A percentile compares a stretch with the other conserved stretches of the same genome.
phyloP scores from a whole-genome alignment of 2,888 invertebrate species.

The Podabrus alpinus region DNA sequence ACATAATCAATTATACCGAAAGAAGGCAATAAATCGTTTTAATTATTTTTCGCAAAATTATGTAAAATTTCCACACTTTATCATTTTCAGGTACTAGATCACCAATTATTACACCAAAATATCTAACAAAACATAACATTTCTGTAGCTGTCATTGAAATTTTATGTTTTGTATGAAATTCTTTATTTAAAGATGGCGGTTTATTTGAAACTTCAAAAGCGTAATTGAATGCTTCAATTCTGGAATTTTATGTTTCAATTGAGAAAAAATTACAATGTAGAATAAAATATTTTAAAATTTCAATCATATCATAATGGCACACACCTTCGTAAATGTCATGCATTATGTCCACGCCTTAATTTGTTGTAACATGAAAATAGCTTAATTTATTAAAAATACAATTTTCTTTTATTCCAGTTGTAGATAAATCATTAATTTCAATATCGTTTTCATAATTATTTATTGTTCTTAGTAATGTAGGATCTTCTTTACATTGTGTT shows the following conservation, averaged over 20 bases:
- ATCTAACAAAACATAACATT: slow-evolving; percentile 34
- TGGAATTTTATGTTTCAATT: background rate
- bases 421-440: background rate
- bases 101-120: slow-evolving; percentile 35
- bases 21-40: too few species aligned
- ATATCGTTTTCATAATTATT: background rate
- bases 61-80: slow-evolving; percentile 32
- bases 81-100: slow-evolving; percentile 32
- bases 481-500: background rate
- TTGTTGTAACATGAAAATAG: background rate
- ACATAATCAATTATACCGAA: too few species aligned
- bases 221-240: background rate
- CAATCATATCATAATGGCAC: background rate
- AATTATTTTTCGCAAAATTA: too few species aligned
- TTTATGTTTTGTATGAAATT: background rate
- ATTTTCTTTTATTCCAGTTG: background rate
- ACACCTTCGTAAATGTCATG: background rate
- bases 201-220: background rate
- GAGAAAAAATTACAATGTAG: background rate
- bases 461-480: background rate
- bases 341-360: background rate
- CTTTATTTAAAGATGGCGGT: background rate
- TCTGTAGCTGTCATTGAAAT: background rate
- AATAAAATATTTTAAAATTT: background rate
- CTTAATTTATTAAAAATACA: background rate